Percentiles rank a stretch among this genome's conserved stretches.
Conservation (phyloP, 2,888 invertebrate species). For the Apotomis betuletana region DNA sequence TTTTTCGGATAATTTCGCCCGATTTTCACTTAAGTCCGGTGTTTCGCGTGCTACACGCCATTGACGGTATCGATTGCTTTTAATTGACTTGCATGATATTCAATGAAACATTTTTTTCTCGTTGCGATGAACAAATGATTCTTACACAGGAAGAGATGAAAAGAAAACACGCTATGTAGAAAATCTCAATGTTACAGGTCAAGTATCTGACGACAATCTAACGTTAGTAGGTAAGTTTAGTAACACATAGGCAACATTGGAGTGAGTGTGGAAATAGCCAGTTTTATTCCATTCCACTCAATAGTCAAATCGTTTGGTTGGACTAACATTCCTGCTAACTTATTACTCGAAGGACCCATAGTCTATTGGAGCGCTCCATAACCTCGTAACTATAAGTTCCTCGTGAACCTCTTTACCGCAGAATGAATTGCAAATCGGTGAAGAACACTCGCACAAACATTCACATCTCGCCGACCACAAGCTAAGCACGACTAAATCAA, state of each 20-base stretch:
- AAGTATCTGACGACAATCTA: no score
- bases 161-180: background rate
- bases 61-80: conserved; percentile 37
- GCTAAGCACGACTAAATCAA: conserved; percentile 49
- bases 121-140: conserved; percentile 2
- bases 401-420: background rate
- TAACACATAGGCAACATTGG: no score
- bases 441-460: background rate
- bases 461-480: conserved; percentile 3
- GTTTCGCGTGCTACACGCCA: conserved; percentile 41
- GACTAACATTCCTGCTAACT: no score
- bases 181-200: no score
- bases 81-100: conserved; percentile 38
- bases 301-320: no score
- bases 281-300: no score
- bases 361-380: no score
- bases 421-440: background rate
- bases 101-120: conserved; percentile 23
- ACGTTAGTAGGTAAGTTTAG: no score
- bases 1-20: conserved; percentile 34
- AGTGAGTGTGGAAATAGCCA: no score
- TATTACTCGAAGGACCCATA: no score
- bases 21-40: conserved; percentile 37
- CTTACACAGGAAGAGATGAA: background rate
- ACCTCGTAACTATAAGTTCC: background rate